These are phyloP conservation scores for Acleris holmiana DNA, from an alignment of 2,888 invertebrate genomes.

Conservation along the genomic window DNA sequence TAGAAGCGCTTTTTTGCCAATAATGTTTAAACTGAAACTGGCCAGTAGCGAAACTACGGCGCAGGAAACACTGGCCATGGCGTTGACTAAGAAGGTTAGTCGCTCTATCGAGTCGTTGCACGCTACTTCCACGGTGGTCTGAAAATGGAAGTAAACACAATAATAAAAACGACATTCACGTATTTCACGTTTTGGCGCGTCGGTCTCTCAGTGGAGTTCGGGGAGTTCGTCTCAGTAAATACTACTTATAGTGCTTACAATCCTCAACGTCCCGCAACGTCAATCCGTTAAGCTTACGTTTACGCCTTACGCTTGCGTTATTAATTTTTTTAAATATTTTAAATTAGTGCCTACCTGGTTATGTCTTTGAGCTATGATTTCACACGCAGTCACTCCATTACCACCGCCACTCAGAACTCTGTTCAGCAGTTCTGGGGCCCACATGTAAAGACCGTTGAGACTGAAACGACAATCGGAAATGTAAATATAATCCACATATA, in stretches of 20 bases:
- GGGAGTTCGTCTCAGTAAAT: no score
- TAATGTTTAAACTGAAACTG: slow-evolving; percentile 64
- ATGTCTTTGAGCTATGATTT: slow-evolving; percentile 64
- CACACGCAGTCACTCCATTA: slow-evolving; percentile 63
- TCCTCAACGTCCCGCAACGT: no score
- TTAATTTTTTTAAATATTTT: no score
- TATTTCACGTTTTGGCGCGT: not conserved
- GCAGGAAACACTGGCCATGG: slow-evolving; percentile 62
- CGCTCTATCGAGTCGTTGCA: slow-evolving; percentile 68
- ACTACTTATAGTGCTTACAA: no score
- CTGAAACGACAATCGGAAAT: slow-evolving; percentile 55
- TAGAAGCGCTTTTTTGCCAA: slow-evolving; percentile 71
- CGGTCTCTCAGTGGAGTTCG: no score
- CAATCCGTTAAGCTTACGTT: no score
- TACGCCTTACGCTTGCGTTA: no score
- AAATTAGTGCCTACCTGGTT: slow-evolving; percentile 50
- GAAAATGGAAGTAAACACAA: slow-evolving; percentile 45
- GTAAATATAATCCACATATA: no score
- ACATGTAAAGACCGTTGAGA: slow-evolving; percentile 82
- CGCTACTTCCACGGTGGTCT: slow-evolving; percentile 52
- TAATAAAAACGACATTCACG: not conserved
- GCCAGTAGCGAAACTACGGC: slow-evolving; percentile 60
- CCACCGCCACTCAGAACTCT: slow-evolving; percentile 66
- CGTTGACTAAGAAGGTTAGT: slow-evolving; percentile 65
- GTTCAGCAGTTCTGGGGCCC: slow-evolving; percentile 85